Base-by-base conservation (phyloP, 2,113 vertebrate genomes). In the Pelmatolapia mariae region DNA sequence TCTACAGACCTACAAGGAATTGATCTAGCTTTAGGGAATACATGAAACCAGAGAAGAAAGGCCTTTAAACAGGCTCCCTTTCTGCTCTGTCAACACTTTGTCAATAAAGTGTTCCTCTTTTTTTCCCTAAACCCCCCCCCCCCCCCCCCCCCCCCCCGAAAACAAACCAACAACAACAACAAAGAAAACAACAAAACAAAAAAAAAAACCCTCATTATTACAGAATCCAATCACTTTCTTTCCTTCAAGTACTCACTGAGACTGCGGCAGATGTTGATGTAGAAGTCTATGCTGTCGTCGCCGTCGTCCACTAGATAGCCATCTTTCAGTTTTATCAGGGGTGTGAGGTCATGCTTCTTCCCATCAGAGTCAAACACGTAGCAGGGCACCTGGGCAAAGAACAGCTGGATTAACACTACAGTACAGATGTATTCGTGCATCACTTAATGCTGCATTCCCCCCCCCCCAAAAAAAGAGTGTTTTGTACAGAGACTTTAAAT, bases 201-300 rank as follows among this genome's bases (percentile, higher is more conserved):
- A 56, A 10, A 38, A 16, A 7, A 7, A 19, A 0, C 0, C 31
- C 13, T 66, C 81, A 26, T 63, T 40, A 11, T 71, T 71, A 54
- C 10, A 29, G 22, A 45, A 43, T 78, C 26, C 15, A 26, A 5
- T 63, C 56, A 7, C 6, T 10, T 33, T 1, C 33, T 78, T 29
- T 24, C 19, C 26, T 26, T 40, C 38, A 5, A 59, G 6, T 7
- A 94, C 94, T 95, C 45, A 95, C 95, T 86, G 94, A 99, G 96
- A 85, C 97, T 98, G 89, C 99, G 96, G 92, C 99, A 99, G 86
- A 99, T 89, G 57, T 99, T 99, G 95, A 99, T 99, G 95, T 97
- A 98, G 47, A 99, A 96, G 66, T 97, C 96, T 0, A 94, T 86
- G 79, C 89, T 95, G 4, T 97, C 96, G 9, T 99, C 97, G 0